Evolutionary conservation across 2,113 vertebrate genomes (phyloP).

Genomic region (Dendropsophus ebraccatus): DNA sequence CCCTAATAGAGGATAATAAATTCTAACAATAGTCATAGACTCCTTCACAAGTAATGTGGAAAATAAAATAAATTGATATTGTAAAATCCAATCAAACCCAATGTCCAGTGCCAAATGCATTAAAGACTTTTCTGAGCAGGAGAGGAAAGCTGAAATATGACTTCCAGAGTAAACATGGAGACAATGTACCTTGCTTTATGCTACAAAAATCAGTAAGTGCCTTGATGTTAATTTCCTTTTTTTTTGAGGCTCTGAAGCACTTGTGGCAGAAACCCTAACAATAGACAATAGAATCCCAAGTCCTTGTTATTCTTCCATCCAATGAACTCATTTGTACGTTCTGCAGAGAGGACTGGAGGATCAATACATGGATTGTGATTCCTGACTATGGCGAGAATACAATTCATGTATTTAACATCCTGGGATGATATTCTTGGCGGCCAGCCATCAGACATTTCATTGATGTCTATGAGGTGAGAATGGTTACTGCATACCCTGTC

Average conservation of each 20-base stretch:
- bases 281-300: neutral
- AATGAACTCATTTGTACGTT: neutral
- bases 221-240: neutral
- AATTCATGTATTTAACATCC: neutral
- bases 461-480: neutral
- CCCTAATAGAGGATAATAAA: neutral
- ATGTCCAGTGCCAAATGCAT: neutral
- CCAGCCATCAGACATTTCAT: neutral
- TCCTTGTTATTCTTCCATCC: neutral
- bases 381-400: neutral
- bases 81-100: neutral
- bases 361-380: conserved; percentile 16
- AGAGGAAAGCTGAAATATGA: neutral
- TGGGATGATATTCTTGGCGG: neutral
- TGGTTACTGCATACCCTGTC: neutral
- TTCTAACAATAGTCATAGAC: neutral
- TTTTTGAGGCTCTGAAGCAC: neutral
- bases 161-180: neutral
- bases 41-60: neutral
- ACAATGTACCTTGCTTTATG: neutral
- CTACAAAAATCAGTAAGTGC: neutral
- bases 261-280: neutral
- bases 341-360: neutral
- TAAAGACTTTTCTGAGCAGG: neutral
- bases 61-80: neutral